phyloP scores from a whole-genome alignment of 2,888 invertebrate genomes.

The Rutpela maculata region DNA sequence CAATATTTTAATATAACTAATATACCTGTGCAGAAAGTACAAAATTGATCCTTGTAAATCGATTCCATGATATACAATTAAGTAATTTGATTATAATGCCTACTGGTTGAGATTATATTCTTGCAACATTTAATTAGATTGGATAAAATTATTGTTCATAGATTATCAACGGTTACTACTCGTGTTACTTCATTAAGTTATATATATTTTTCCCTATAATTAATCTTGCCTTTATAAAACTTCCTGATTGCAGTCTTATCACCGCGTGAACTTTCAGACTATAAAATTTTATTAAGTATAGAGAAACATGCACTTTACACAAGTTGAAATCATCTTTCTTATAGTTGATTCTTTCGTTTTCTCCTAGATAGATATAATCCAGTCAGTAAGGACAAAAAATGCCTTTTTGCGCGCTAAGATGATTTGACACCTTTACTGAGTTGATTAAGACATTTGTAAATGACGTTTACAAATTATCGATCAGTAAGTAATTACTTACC shows the following conservation, averaged over 20 bases:
- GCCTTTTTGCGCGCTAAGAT: too few relatives aligned
- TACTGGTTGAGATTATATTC: neutral
- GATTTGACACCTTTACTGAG: too few relatives aligned
- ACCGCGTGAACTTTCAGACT: too few relatives aligned
- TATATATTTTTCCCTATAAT: neutral
- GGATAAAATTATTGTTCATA: slow-evolving; percentile 3
- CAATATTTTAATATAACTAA: slow-evolving; percentile 4
- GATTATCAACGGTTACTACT: neutral
- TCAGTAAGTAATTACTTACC: too few relatives aligned
- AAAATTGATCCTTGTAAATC: slow-evolving; percentile 14
- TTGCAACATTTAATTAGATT: slow-evolving; percentile 24
- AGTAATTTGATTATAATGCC: slow-evolving; percentile 21
- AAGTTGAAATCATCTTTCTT: too few relatives aligned
- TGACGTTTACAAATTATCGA: too few relatives aligned
- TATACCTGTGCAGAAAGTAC: neutral
- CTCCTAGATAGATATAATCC: too few relatives aligned
- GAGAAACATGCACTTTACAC: too few relatives aligned
- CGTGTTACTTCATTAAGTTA: slow-evolving; percentile 9
- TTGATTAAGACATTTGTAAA: too few relatives aligned
- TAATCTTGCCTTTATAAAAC: slow-evolving; percentile 3
- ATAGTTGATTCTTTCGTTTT: too few relatives aligned
- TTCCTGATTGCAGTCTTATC: neutral
- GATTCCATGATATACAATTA: slow-evolving; percentile 1
- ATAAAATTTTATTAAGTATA: too few relatives aligned
- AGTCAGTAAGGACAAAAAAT: too few relatives aligned